A percentile compares a stretch with the other conserved stretches of the same genome.
These are phyloP conservation scores for Brachyrhaphis roseni DNA, from an alignment of 2,797 vertebrate genomes.

Conservation along the genomic window DNA sequence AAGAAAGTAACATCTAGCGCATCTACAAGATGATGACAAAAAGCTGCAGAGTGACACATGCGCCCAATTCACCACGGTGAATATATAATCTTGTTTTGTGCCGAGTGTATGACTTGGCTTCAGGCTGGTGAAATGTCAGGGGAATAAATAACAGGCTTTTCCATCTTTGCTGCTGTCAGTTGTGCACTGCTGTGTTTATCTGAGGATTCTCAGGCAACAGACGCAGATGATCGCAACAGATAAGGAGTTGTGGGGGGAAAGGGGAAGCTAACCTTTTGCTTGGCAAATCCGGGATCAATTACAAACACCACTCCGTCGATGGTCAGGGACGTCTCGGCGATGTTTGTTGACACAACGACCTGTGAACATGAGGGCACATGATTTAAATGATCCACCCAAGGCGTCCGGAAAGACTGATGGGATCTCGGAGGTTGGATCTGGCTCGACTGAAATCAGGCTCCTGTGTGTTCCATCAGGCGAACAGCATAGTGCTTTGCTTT, in stretches of 20 bases:
- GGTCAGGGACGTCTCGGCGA: slow-evolving; percentile 97
- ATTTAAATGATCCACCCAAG: slow-evolving; percentile 35
- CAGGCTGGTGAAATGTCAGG: slow-evolving; percentile 80
- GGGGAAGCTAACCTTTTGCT: slow-evolving; percentile 90
- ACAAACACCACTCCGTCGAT: slow-evolving; percentile 98
- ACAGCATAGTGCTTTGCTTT: neutral
- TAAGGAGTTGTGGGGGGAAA: slow-evolving; percentile 59
- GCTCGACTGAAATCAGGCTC: neutral
- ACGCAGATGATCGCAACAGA: slow-evolving; percentile 76
- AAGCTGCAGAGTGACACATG: slow-evolving; percentile 20
- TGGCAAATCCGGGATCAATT: slow-evolving; percentile 98
- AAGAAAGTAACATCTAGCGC: slow-evolving; percentile 12
- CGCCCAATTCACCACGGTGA: slow-evolving; percentile 29
- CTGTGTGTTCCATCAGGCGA: neutral
- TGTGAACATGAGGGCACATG: slow-evolving; percentile 69
- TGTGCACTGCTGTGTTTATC: slow-evolving; percentile 76
- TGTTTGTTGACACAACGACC: slow-evolving; percentile 98
- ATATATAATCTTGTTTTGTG: slow-evolving; percentile 70
- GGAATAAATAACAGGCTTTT: slow-evolving; percentile 81
- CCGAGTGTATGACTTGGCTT: slow-evolving; percentile 72
- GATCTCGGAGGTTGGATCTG: neutral
- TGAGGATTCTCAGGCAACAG: slow-evolving; percentile 78
- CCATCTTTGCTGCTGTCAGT: slow-evolving; percentile 78
- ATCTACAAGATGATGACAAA: slow-evolving; percentile 26
- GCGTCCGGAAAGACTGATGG: neutral